Percentiles rank a stretch among this genome's conserved stretches.
Evolutionary conservation across 2,797 vertebrate species (phyloP).

Genomic region (Schizothorax lantsangensis): DNA sequence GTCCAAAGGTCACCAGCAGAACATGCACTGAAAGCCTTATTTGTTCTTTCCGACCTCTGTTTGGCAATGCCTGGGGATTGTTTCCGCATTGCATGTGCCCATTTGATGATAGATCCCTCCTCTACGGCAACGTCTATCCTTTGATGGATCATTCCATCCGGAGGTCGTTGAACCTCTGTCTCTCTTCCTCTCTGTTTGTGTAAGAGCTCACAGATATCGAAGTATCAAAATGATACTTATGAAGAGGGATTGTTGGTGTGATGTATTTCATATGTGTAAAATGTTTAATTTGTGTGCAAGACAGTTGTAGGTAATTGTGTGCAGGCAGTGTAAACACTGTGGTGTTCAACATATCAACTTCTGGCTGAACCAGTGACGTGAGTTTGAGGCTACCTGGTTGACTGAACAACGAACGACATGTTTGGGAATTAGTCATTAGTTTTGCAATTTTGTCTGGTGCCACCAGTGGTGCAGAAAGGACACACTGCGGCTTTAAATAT

Average conservation of each 20-base stretch:
- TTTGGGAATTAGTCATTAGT: background rate
- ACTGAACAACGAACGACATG: background rate
- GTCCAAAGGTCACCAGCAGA: constrained; percentile 32
- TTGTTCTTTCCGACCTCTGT: constrained; percentile 45
- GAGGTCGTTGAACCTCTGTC: constrained; percentile 33
- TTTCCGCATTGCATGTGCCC: constrained; percentile 42
- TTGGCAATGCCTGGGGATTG: constrained; percentile 46
- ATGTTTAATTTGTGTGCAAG: background rate
- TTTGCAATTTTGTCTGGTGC: background rate
- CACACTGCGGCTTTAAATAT: background rate
- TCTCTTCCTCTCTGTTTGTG: background rate
- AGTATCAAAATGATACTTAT: constrained; percentile 13
- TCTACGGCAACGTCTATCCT: constrained; percentile 22
- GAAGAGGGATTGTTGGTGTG: background rate
- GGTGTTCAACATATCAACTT: background rate
- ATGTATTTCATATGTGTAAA: background rate
- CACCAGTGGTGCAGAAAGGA: constrained; percentile 2
- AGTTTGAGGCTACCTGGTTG: background rate
- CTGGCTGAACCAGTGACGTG: background rate
- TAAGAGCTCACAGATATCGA: background rate
- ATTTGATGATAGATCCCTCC: constrained; percentile 48
- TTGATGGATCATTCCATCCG: constrained; percentile 40
- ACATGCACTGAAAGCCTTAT: constrained; percentile 42
- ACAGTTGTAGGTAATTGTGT: background rate
- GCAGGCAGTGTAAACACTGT: background rate